Conservation (phyloP, 2,797 vertebrate genomes). For the Graptemys geographica region DNA sequence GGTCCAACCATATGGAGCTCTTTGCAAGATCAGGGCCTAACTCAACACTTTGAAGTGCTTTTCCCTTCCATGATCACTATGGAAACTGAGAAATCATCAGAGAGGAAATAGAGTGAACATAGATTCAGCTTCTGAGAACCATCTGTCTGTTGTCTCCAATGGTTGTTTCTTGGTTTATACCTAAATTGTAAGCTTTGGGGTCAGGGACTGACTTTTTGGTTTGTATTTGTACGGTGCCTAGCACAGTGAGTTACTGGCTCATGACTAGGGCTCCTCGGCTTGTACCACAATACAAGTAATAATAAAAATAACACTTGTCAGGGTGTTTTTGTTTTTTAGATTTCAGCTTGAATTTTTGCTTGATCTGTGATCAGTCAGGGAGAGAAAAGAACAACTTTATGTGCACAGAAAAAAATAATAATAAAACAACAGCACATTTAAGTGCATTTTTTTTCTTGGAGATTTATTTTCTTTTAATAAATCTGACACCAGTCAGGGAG, state of each 20-base stretch:
- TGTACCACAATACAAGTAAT: neutral
- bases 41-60: neutral
- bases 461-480: constrained; percentile 87
- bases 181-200: neutral
- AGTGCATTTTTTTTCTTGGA: constrained; percentile 81
- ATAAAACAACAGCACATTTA: constrained; percentile 76
- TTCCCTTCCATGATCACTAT: neutral
- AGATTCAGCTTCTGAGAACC: neutral
- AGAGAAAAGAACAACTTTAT: constrained; percentile 38
- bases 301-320: neutral
- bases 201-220: neutral
- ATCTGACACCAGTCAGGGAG: constrained; percentile 82
- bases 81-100: constrained; percentile 4
- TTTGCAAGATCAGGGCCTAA: neutral
- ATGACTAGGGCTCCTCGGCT: neutral
- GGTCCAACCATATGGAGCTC: neutral
- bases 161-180: neutral
- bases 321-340: neutral
- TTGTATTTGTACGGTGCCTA: neutral
- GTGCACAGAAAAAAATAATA: constrained; percentile 30
- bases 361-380: constrained; percentile 21
- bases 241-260: neutral
- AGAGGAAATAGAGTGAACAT: neutral
- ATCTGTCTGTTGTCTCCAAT: neutral
- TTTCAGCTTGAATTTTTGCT: neutral